Percentiles rank a stretch among this genome's conserved stretches.
Evolutionary conservation across 2,113 vertebrate genomes (phyloP).

Genomic region (Sitta europaea): DNA sequence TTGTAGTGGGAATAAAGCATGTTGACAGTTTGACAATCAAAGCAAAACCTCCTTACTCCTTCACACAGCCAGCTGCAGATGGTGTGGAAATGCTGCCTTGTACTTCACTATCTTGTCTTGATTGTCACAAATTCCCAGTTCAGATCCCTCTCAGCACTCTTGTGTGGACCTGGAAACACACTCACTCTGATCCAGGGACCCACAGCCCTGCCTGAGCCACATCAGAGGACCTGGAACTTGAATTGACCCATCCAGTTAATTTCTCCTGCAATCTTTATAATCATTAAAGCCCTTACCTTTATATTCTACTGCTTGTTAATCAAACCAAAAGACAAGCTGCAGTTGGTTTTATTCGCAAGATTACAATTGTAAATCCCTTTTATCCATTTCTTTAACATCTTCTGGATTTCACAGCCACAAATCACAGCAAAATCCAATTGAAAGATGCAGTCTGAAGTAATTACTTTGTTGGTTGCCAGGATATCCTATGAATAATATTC

Average conservation of each 20-base stretch:
- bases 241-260: neutral
- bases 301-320: neutral
- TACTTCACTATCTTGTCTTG: neutral
- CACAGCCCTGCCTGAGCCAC: neutral
- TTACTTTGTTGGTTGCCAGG: neutral
- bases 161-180: neutral
- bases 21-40: neutral
- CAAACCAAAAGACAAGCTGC: neutral
- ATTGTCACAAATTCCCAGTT: neutral
- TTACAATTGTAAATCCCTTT: neutral
- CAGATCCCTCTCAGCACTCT: rapidly evolving
- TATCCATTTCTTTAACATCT: neutral
- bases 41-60: neutral
- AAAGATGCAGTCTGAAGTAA: neutral
- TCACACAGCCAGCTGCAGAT: neutral
- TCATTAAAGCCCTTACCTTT: neutral
- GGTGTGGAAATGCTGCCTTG: neutral
- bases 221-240: neutral
- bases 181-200: neutral
- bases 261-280: neutral
- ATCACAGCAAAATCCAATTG: neutral
- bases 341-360: neutral
- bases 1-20: neutral
- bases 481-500: neutral
- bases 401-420: neutral